Evolutionary conservation across 2,113 vertebrate genomes (phyloP).

Genomic region (Arothron firmamentum): DNA sequence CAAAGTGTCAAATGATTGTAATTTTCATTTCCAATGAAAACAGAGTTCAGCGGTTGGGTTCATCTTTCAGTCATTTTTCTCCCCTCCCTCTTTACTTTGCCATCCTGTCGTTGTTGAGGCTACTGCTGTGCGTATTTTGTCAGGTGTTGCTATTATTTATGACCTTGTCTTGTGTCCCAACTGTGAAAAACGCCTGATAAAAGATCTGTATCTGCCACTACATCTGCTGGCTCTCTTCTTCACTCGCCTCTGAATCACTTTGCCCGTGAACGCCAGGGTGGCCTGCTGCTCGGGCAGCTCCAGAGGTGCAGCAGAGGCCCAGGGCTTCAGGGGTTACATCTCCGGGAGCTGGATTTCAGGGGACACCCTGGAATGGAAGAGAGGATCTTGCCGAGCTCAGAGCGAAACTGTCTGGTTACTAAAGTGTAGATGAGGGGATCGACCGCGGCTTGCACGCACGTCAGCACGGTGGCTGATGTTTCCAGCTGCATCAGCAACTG

Average conservation of each 20-base stretch:
- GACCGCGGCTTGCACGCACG: conserved; percentile 58
- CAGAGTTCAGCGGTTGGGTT: conserved; percentile 59
- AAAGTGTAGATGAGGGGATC: conserved; percentile 68
- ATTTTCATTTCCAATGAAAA: conserved; percentile 37
- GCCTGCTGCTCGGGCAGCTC: not conserved
- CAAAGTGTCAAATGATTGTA: conserved; percentile 41
- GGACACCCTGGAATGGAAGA: conserved; percentile 33
- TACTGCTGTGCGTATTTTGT: conserved; percentile 76
- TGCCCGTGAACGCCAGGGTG: not conserved
- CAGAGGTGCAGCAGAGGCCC: not conserved
- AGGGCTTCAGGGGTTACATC: not conserved
- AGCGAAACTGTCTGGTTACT: conserved; percentile 65
- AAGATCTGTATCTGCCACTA: conserved; percentile 78
- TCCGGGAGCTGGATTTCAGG: conserved; percentile 19
- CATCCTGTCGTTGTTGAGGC: conserved; percentile 67
- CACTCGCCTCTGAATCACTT: conserved; percentile 7
- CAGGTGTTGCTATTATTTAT: conserved; percentile 81
- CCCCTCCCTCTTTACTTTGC: conserved; percentile 65
- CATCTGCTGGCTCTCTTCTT: conserved; percentile 41
- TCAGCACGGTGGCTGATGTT: conserved; percentile 54
- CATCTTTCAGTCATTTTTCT: conserved; percentile 41
- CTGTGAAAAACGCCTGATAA: conserved; percentile 81
- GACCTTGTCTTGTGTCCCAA: conserved; percentile 80
- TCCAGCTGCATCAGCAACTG: conserved; percentile 57
- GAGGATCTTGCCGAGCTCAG: conserved; percentile 54